Conservation (phyloP, 2,113 vertebrate species). For the Dunckerocampus dactyliophorus region DNA sequence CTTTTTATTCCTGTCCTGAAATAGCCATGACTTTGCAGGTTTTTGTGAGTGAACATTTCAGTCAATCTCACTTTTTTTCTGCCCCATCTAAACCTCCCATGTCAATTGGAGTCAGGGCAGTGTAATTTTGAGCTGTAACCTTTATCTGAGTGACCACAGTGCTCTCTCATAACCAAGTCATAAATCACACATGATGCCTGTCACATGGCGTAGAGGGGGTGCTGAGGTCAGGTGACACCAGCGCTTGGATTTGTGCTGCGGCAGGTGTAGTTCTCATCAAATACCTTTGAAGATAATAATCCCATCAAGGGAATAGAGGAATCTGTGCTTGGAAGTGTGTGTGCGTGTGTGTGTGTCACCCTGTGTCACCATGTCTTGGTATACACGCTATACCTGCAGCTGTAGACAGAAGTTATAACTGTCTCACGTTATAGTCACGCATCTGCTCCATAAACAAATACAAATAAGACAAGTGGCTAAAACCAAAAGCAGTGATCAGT, state of each 20-base stretch:
- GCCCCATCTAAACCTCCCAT: conserved; percentile 2
- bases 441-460: no score
- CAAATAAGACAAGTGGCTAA: no score
- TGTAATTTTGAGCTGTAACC: conserved; percentile 49
- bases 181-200: conserved; percentile 57
- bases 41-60: neutral
- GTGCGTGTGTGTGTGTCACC: neutral
- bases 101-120: conserved; percentile 22
- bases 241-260: conserved; percentile 26
- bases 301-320: conserved; percentile 13
- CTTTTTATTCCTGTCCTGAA: neutral
- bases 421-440: no score
- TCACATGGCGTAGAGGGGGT: conserved; percentile 42
- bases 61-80: neutral
- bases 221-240: conserved; percentile 6
- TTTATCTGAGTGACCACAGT: conserved; percentile 38
- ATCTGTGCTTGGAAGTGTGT: conserved; percentile 3
- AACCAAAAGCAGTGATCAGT: no score
- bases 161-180: conserved; percentile 42
- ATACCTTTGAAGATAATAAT: conserved; percentile 42
- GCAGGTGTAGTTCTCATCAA: conserved; percentile 35
- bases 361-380: conserved; percentile 3
- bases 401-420: no score
- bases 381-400: neutral
- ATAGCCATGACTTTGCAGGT: neutral